Conservation (phyloP, 2,113 vertebrate species). For the Mustelus asterias region DNA sequence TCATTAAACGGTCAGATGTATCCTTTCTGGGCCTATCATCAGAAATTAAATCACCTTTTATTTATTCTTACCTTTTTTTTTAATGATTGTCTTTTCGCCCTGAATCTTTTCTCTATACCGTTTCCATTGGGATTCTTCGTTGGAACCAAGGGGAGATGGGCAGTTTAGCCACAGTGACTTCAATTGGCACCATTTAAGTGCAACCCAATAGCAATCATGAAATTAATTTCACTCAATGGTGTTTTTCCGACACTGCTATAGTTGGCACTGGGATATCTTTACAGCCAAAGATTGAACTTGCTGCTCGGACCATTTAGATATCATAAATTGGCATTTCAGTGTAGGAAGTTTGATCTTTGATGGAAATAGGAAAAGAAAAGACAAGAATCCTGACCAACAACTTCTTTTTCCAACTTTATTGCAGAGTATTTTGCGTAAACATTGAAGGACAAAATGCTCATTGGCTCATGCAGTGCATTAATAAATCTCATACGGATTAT, state of each 20-base stretch:
- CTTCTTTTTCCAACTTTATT: slow-evolving; percentile 20
- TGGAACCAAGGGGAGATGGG: neutral
- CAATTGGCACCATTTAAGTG: neutral
- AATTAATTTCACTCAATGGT: neutral
- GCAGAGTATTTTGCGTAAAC: neutral
- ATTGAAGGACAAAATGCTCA: neutral
- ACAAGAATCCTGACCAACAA: neutral
- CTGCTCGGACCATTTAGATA: neutral
- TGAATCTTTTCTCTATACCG: neutral
- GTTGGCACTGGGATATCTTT: neutral
- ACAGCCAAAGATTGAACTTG: neutral
- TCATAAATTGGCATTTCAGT: neutral
- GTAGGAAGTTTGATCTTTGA: neutral
- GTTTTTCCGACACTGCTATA: neutral
- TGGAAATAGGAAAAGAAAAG: neutral
- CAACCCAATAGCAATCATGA: neutral
- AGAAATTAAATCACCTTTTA: neutral
- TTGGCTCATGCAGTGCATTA: slow-evolving; percentile 7
- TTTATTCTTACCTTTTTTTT: neutral
- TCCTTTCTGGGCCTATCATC: neutral
- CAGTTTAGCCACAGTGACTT: neutral
- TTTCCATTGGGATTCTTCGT: neutral
- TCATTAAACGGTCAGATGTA: neutral
- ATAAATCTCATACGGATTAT: neutral
- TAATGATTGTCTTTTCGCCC: neutral